Evolutionary conservation across 2,113 vertebrate genomes (phyloP).

Genomic region (Austrofundulus limnaeus): DNA sequence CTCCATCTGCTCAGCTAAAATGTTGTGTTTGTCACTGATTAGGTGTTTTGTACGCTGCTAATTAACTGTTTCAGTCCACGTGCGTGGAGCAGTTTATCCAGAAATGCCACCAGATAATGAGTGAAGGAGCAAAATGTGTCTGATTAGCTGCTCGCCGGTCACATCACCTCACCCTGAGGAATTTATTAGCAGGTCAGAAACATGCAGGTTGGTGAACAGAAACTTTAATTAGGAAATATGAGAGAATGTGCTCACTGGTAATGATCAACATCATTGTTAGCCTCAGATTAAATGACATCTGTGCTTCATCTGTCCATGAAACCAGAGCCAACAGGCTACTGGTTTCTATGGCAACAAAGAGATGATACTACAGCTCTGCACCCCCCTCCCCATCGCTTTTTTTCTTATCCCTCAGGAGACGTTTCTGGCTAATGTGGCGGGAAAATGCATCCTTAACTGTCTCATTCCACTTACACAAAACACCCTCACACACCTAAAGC

Average conservation of each 20-base stretch:
- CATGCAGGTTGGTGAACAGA: not conserved
- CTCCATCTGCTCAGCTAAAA: not conserved
- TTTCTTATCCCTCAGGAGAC: constrained; percentile 64
- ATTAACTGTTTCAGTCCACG: constrained; percentile 16
- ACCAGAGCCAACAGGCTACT: constrained; percentile 56
- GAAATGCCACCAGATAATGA: constrained; percentile 9
- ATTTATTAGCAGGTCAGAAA: constrained; percentile 5
- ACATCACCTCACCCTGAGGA: constrained; percentile 30
- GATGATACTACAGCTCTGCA: constrained; percentile 58
- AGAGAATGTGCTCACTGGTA: constrained; percentile 26
- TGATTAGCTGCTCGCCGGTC: constrained; percentile 21
- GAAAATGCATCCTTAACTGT: constrained; percentile 71
- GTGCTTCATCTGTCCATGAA: constrained; percentile 52
- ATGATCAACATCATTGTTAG: constrained; percentile 35
- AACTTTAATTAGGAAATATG: constrained; percentile 27
- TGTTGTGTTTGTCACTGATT: not conserved
- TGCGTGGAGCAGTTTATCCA: constrained; percentile 4
- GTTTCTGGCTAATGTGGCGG: constrained; percentile 72
- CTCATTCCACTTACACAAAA: constrained; percentile 48
- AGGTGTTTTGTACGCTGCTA: not conserved
- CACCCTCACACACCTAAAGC: constrained; percentile 11
- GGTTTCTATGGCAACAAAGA: constrained; percentile 76
- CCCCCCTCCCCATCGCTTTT: constrained; percentile 12
- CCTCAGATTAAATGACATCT: constrained; percentile 59
- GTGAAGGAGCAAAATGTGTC: constrained; percentile 11